Evolutionary conservation across 1,140 invertebrate species (phyloP).

Genomic region (Drosophila busckii): DNA sequence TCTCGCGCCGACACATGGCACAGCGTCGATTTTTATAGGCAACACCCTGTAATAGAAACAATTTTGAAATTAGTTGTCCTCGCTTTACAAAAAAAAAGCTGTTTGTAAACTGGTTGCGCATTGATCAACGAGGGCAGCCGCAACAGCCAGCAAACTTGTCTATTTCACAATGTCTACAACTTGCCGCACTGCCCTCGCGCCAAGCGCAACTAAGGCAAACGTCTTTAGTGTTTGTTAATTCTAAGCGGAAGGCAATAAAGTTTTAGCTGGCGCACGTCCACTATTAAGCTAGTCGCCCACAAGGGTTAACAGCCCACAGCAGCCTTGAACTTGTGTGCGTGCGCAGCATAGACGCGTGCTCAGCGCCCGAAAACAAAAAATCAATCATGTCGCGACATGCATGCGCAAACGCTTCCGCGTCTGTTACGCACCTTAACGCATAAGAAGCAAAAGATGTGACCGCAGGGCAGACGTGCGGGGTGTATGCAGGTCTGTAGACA

Average conservation of each 20-base stretch:
- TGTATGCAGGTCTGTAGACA: conserved; percentile 94
- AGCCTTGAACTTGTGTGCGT: conserved; percentile 61
- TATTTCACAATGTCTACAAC: too few relatives aligned
- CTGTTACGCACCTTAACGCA: conserved; percentile 88
- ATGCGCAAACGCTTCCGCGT: conserved; percentile 44
- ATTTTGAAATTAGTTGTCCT: too few relatives aligned
- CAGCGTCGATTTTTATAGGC: conserved; percentile 91
- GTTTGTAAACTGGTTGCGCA: conserved; percentile 19
- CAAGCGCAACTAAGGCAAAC: conserved; percentile 4
- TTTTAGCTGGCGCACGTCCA: conserved; percentile 15
- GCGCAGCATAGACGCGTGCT: conserved; percentile 16
- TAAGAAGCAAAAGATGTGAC: conserved; percentile 97
- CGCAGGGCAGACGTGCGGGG: conserved; percentile 92
- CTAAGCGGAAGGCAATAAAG: conserved; percentile 36
- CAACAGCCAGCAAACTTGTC: too few relatives aligned
- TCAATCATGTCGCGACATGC: conserved; percentile 18
- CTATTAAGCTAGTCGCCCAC: not conserved
- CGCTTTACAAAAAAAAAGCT: too few relatives aligned
- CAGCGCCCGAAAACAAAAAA: conserved; percentile 9
- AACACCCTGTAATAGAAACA: conserved; percentile 82
- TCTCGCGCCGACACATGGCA: conserved; percentile 91
- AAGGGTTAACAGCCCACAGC: conserved; percentile 26
- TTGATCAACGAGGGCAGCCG: too few relatives aligned
- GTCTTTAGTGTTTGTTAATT: conserved; percentile 14
- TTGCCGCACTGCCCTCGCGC: too few relatives aligned